Percentiles rank a stretch among this genome's conserved stretches.
phyloP scores from a whole-genome alignment of 2,113 vertebrate genomes.

The Sciurus niger region DNA sequence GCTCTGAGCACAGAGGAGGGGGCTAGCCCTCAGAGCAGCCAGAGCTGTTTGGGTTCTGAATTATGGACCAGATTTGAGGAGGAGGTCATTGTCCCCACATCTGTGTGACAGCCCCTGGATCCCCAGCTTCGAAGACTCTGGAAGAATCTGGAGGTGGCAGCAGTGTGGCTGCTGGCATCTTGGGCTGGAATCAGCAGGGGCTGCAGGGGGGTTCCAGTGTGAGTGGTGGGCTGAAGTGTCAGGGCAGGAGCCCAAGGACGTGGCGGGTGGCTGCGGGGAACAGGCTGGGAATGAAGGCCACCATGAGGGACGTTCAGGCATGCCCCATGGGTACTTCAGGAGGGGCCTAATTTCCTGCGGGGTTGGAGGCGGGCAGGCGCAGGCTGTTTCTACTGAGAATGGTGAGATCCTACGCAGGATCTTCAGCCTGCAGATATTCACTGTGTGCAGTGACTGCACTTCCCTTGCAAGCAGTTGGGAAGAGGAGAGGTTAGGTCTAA shows the following conservation, averaged over 20 bases:
- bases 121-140: neutral
- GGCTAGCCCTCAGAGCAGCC: too few species aligned
- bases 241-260: neutral
- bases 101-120: neutral
- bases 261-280: fast-evolving
- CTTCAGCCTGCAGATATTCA: neutral
- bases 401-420: neutral
- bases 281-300: neutral
- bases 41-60: neutral
- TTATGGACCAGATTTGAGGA: neutral
- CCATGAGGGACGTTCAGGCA: neutral
- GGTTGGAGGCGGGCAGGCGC: neutral
- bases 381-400: neutral
- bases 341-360: neutral
- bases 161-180: neutral
- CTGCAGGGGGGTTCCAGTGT: neutral
- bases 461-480: neutral
- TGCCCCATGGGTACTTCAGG: neutral
- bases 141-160: neutral
- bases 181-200: fast-evolving
- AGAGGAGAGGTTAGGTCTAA: neutral
- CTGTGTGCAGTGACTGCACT: too few species aligned
- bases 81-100: neutral
- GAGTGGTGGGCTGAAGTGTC: neutral
- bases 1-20: neutral